A percentile compares a stretch with the other conserved stretches of the same genome.
Conservation (phyloP, 2,797 vertebrate genomes). For the Myotis vivesi region DNA sequence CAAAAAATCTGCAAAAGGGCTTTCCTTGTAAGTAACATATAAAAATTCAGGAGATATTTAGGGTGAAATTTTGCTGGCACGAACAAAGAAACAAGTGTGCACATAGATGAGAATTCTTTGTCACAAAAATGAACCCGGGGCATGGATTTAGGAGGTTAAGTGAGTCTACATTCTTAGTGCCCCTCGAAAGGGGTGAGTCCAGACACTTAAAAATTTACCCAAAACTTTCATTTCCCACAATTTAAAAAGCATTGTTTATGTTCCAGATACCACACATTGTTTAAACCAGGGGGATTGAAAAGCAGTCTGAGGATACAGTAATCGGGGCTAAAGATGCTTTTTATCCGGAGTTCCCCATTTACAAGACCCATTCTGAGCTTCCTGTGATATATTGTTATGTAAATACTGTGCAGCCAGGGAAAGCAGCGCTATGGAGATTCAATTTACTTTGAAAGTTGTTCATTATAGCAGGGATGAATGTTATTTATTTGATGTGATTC, state of each 20-base stretch:
- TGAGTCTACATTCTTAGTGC: conserved; percentile 59
- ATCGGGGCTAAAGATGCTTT: conserved; percentile 78
- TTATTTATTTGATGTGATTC: conserved; percentile 87
- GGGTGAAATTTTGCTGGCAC: conserved; percentile 65
- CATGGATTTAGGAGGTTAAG: conserved; percentile 45
- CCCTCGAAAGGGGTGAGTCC: conserved; percentile 59
- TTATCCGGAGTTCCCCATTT: conserved; percentile 79
- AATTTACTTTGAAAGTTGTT: conserved; percentile 89
- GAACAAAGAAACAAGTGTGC: conserved; percentile 68
- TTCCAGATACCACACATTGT: conserved; percentile 70
- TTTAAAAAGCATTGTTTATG: conserved; percentile 74
- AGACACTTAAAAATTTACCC: conserved; percentile 50
- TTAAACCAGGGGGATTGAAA: conserved; percentile 64
- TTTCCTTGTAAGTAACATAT: conserved; percentile 62
- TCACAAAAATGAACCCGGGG: conserved; percentile 57
- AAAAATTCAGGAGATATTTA: conserved; percentile 52
- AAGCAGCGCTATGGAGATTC: conserved; percentile 85
- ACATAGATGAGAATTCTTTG: conserved; percentile 72
- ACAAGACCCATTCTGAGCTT: conserved; percentile 82
- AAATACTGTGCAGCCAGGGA: conserved; percentile 84
- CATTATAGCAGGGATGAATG: conserved; percentile 86
- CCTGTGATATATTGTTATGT: conserved; percentile 88
- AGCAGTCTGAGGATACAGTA: conserved; percentile 71
- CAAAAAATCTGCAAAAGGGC: conserved; percentile 36
- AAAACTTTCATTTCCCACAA: conserved; percentile 79